Conservation (phyloP, 1,140 invertebrate species). For the Chelonus insularis region DNA sequence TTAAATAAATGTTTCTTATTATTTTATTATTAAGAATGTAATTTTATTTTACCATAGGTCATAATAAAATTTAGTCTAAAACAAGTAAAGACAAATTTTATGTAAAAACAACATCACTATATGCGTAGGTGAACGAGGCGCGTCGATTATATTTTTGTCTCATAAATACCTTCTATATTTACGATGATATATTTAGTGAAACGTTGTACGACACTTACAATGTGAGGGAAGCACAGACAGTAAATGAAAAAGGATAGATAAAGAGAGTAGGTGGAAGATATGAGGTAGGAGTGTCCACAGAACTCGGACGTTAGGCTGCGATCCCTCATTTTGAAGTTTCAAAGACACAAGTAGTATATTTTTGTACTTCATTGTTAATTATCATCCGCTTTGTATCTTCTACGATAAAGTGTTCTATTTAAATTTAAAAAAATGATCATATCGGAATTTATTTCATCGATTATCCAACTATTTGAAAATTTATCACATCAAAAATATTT, state of each 20-base stretch:
- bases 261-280: constrained; percentile 41
- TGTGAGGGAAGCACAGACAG: constrained; percentile 21
- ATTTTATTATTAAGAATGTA: too few species aligned
- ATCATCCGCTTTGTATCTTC: background rate
- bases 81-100: too few species aligned
- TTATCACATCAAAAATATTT: too few species aligned
- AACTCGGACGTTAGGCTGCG: constrained; percentile 34
- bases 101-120: constrained; percentile 8
- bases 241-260: constrained; percentile 11
- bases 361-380: background rate
- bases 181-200: constrained; percentile 54
- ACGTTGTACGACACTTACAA: constrained; percentile 47
- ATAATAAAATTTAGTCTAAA: too few species aligned
- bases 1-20: too few species aligned
- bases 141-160: constrained; percentile 48
- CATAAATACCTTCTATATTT: constrained; percentile 58
- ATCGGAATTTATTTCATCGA: too few species aligned
- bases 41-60: too few species aligned
- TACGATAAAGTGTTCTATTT: too few species aligned
- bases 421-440: too few species aligned
- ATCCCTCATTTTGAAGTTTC: constrained; percentile 54
- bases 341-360: constrained; percentile 9
- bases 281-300: constrained; percentile 53
- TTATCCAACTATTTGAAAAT: too few species aligned
- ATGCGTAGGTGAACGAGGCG: constrained; percentile 40